Evolutionary conservation across 2,113 vertebrate species (phyloP), one percentile per base, ranked within the genome.

Genomic region (Xerus inauris): DNA sequence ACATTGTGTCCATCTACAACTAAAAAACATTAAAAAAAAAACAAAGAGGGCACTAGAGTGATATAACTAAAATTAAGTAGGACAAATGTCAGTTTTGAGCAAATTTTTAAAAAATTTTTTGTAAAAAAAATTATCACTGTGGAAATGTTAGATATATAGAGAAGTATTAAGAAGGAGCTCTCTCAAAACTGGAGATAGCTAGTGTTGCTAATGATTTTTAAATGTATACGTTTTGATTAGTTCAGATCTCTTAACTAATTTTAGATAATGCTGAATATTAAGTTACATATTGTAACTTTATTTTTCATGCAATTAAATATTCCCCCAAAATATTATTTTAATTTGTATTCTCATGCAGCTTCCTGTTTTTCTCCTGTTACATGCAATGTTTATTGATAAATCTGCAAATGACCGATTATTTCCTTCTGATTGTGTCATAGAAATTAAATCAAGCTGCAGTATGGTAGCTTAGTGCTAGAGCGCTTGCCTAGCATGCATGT

Each of bases 391-490:
- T 91, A 40, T 51, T 5, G 81, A 69, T 91, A 59, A 85, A 79
- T 86, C 11, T 88, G 7, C 86, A n/a, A 38, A 77, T 84, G 28
- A 87, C 38, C 71, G 30, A 51, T 71, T 26, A 65, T 64, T 72
- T 73, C 35, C 42, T 93, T 82, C 47, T 42, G 10, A 90, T 87
- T 69, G 17, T 94, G 42, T 65, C 8, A 73, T 38, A 75, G 28
- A 89, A 76, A 79, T 88, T 88, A 83, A 93, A 38, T 97, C 95
- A n/a, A 19, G 19, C 54, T 20, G 54, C 19, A n/a, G n/a, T n/a
- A n/a, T n/a, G n/a, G n/a, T 57, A 57, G 54, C 54, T 57, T 7
- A 57, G 54, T 57, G 54, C 20, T 22, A 57, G 20, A 57, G 20
- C 2, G 6, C 54, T 57, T 57, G 54, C 54, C 20, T 57, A 57